phyloP scores from a whole-genome alignment of 30 jellyfish, hydroid and myxozoan species.

The Calvadosia cruxmelitensis region DNA sequence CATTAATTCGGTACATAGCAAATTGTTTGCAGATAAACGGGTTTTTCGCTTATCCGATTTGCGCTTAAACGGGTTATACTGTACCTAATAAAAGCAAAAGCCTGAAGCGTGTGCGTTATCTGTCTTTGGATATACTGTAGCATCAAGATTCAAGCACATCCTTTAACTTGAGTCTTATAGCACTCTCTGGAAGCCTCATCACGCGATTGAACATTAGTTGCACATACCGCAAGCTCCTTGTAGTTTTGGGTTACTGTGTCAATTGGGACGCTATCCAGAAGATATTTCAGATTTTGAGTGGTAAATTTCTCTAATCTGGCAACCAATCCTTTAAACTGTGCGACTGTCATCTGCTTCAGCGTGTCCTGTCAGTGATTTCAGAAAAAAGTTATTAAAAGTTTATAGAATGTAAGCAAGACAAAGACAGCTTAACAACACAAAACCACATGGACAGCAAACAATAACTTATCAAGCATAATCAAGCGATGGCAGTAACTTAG shows the following conservation, averaged over 20 bases:
- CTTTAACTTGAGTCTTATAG: too few relatives aligned
- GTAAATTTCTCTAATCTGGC: constrained; percentile 32
- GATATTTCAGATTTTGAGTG: constrained; percentile 25
- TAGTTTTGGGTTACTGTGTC: constrained; percentile 35
- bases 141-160: too few relatives aligned
- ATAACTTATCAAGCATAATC: constrained; percentile 35
- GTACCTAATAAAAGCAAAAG: too few relatives aligned
- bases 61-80: too few relatives aligned
- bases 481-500: too few relatives aligned
- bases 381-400: not conserved
- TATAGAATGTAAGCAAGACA: not conserved
- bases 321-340: constrained; percentile 44
- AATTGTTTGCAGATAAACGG: too few relatives aligned
- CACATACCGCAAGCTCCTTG: not conserved
- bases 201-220: too few relatives aligned
- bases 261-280: constrained; percentile 25
- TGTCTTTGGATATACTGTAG: too few relatives aligned
- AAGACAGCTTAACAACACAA: not conserved
- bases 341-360: constrained; percentile 32
- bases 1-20: too few relatives aligned
- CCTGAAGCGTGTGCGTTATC: too few relatives aligned
- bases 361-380: constrained; percentile 29
- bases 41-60: too few relatives aligned
- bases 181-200: too few relatives aligned
- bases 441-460: not conserved